Evolutionary conservation across 2,797 vertebrate genomes (phyloP).

Genomic region (Moxostoma hubbsi): DNA sequence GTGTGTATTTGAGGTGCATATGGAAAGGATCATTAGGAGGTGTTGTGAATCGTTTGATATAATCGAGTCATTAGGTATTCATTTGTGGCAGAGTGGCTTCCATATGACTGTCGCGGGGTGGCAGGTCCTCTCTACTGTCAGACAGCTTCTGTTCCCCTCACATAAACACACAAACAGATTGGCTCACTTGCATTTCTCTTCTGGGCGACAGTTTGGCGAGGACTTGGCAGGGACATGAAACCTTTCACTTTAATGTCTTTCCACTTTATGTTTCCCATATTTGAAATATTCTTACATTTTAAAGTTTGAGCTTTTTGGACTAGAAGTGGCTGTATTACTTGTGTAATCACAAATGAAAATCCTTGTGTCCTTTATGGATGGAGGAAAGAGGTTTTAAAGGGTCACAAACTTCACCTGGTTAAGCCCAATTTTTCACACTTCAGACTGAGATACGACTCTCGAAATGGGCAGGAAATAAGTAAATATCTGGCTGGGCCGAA

Average conservation of each 20-base stretch:
- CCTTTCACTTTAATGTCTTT: slow-evolving; percentile 16
- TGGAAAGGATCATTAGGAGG: slow-evolving; percentile 91
- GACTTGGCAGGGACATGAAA: slow-evolving; percentile 60
- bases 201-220: slow-evolving; percentile 87
- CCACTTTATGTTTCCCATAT: neutral
- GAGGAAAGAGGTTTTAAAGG: too few species aligned
- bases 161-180: slow-evolving; percentile 96
- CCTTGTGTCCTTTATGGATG: too few species aligned
- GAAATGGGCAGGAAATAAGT: too few species aligned
- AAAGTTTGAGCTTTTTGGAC: slow-evolving; percentile 1
- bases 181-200: slow-evolving; percentile 91
- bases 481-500: too few species aligned
- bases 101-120: slow-evolving; percentile 86
- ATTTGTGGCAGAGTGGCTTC: slow-evolving; percentile 93
- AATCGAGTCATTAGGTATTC: slow-evolving; percentile 98
- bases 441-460: too few species aligned
- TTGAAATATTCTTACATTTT: slow-evolving; percentile 23
- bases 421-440: too few species aligned
- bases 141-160: slow-evolving; percentile 90
- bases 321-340: too few species aligned
- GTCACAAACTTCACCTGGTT: too few species aligned
- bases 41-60: slow-evolving; percentile 85
- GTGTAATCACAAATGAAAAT: too few species aligned
- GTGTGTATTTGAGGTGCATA: slow-evolving; percentile 84
- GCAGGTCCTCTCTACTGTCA: slow-evolving; percentile 70